These are phyloP conservation scores for Ptycholaimellus sp. DNA, from an alignment of 2,888 invertebrate species.

Conservation along the genomic window DNA sequence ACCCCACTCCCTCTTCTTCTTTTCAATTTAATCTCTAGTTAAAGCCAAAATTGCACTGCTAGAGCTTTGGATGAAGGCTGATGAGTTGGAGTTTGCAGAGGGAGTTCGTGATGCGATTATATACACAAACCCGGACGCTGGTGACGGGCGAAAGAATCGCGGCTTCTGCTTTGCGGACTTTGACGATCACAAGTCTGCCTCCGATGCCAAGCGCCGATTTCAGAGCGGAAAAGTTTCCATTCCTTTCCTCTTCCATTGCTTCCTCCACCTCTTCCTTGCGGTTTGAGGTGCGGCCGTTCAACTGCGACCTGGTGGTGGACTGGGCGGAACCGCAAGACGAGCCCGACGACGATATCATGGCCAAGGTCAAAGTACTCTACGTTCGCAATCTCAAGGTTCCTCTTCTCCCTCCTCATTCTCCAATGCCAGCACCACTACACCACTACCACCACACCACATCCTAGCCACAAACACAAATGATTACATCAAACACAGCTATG, in stretches of 20 bases:
- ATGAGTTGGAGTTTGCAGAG: too few species aligned
- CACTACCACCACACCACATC: too few species aligned
- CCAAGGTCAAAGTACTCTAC: constrained; percentile 94
- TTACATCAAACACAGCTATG: too few species aligned
- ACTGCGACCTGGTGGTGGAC: constrained; percentile 97
- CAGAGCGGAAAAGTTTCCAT: constrained; percentile 43
- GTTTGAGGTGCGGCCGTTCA: constrained; percentile 75
- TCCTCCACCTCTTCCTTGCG: too few species aligned
- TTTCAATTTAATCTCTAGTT: too few species aligned
- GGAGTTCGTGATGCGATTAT: constrained; percentile 95
- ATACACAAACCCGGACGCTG: constrained; percentile 67
- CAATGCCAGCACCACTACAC: too few species aligned
- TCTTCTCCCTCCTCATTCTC: too few species aligned
- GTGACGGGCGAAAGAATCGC: constrained; percentile 96
- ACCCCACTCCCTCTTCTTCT: neutral
- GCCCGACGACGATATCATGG: constrained; percentile 95
- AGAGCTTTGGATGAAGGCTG: too few species aligned
- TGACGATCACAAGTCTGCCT: constrained; percentile 95
- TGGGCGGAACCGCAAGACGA: constrained; percentile 99
- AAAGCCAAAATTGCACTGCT: too few species aligned
- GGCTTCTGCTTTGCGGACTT: constrained; percentile 99
- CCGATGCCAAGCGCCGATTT: constrained; percentile 79
- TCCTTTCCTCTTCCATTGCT: neutral
- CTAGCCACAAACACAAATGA: too few species aligned
- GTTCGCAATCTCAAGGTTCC: constrained; percentile 90